Base-by-base conservation (phyloP, 1,140 invertebrate species). In the Solen grandis region DNA sequence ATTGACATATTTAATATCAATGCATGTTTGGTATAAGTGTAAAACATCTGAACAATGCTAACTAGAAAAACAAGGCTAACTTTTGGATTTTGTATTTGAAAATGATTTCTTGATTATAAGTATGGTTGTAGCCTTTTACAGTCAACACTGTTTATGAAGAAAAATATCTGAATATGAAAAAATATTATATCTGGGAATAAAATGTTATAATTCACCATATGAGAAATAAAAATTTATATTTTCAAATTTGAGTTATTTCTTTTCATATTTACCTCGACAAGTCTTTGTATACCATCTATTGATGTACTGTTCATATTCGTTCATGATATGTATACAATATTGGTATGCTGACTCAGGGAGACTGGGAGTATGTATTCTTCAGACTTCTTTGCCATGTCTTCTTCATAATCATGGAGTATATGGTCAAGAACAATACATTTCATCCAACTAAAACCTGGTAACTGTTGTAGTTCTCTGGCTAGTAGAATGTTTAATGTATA, bases 391-490 rank as follows among this genome's bases (percentile, higher is more conserved):
- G 13, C 35, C 63, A 66, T 66, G 13, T 66, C 36, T 66, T 66
- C 63, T 19, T 66, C 63, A 14, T 36, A n/a, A 19, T 31, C 2
- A 33, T 66, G 63, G n/a, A 33, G 29, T 22, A 66, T 66, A 38
- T 66, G 29, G n/a, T 19, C 16, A 8, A 36, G 63, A 38, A 66
- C 27, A 38, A 66, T 19, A 38, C 63, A 19, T 35, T 31, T 35
- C 63, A 66, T 66, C 63, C 35, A 66, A 36, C 41, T 66, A 33
- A 66, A 66, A 66, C 63, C 63, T 36, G 22, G 19, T 2, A 66
- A n/a, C 19, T 38, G 33, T 33, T 19, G 36, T 19, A 66, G 29
- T n/a, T 66, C 29, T 35, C 63, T 31, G 13, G 14, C 63, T 19
- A 66, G 27, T 14, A 66, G 36, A 19, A 66, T 29, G 22, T 66